Percentiles rank a stretch among this genome's conserved stretches.
Evolutionary conservation across 2,888 invertebrate genomes (phyloP).

Genomic region (Caenorhabditis parvicauda): DNA sequence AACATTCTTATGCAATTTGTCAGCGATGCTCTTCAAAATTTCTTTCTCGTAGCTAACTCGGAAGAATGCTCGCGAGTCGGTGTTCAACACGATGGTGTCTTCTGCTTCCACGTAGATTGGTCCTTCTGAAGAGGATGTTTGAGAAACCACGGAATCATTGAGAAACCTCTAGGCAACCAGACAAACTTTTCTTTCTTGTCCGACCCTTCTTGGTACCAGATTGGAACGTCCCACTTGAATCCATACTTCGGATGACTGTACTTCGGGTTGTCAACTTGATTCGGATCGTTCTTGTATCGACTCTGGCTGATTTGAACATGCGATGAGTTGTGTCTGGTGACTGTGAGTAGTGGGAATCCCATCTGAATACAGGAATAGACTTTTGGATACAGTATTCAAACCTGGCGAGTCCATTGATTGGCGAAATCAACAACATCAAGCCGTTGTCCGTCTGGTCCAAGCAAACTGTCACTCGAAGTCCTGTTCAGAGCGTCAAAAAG

Average conservation of each 20-base stretch:
- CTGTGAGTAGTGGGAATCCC: too few relatives aligned
- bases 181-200: too few relatives aligned
- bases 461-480: slow-evolving; percentile 64
- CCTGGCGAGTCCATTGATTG: slow-evolving; percentile 77
- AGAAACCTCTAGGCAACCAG: too few relatives aligned
- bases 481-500: slow-evolving; percentile 77
- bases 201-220: slow-evolving; percentile 69
- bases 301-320: neutral
- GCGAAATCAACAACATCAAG: slow-evolving; percentile 69
- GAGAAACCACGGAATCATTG: too few relatives aligned
- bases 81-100: slow-evolving; percentile 46
- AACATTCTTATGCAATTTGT: too few relatives aligned
- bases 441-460: slow-evolving; percentile 32
- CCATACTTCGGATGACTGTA: neutral
- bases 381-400: too few relatives aligned
- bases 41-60: slow-evolving; percentile 53
- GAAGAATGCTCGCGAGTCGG: slow-evolving; percentile 55
- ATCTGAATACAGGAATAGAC: too few relatives aligned
- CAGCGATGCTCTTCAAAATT: slow-evolving; percentile 44
- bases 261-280: too few relatives aligned
- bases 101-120: slow-evolving; percentile 12
- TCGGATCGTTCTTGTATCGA: slow-evolving; percentile 34
- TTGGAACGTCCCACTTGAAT: slow-evolving; percentile 49
- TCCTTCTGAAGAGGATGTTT: slow-evolving; percentile 2
- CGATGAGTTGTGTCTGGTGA: slow-evolving; percentile 7